Evolutionary conservation across 2,797 vertebrate species (phyloP), one percentile per base, ranked within the genome.

Genomic region (Mus caroli): DNA sequence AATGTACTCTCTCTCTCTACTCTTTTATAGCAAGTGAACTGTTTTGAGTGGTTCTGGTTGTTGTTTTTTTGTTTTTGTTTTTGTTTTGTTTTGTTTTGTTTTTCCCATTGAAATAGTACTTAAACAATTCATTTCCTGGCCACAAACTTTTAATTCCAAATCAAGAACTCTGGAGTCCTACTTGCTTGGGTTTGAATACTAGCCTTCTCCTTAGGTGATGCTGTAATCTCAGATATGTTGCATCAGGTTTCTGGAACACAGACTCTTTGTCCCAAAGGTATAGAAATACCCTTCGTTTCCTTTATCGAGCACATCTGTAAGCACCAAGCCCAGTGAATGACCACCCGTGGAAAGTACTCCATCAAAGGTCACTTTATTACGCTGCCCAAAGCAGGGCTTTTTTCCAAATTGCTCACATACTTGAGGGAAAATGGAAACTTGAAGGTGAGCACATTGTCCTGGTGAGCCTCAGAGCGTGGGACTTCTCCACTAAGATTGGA

Each of bases 71-170:
- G 43, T 43, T 43, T 43, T 43, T n/a, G n/a, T 6, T 34, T 67
- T 15, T 34, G 2, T 3, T 43, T 8, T 43, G 43, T 43, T 43
- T 43, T 43, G 14, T 34, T 67, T 15, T 34, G 2, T 3, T 43
- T 8, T 43, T 43, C 92, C 19, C 67, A 34, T 3, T n/a, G 10
- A 79, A 60, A 64, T 46, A n/a, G 67, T 37, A 86, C 2, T 67
- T 94, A 64, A 28, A 3, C 40, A 50, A 73, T 91, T 73, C 17
- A 69, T 69, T 95, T 92, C 28, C 64, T 28, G 19, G 73, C 17
- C 60, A 85, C 3, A 34, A 3, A 43, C 85, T 34, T 73, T 92
- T 78, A 37, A 85, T 91, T 95, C 26, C 87, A 91, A 79, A 40
- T 58, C 2, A 6, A 37, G 22, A n/a, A 88, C 28, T 91, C 69